A percentile compares a stretch with the other conserved stretches of the same genome.
Evolutionary conservation across 2,888 invertebrate species (phyloP).

Genomic region (Troilus luridus): DNA sequence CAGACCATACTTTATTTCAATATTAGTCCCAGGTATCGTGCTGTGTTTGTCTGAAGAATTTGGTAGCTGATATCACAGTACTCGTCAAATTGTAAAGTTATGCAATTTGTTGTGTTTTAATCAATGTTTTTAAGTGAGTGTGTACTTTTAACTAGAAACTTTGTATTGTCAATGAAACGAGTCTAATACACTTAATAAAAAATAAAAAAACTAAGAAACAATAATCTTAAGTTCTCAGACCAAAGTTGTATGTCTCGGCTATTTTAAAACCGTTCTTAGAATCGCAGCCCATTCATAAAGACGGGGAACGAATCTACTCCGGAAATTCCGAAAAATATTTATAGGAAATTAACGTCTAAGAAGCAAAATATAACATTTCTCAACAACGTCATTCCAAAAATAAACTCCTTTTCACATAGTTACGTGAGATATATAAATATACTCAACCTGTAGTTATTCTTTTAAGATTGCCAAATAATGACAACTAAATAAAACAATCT

Average conservation of each 20-base stretch:
- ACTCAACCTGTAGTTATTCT: background rate
- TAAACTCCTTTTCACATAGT: background rate
- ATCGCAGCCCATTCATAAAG: background rate
- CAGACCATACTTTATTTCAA: no score
- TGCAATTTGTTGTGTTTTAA: no score
- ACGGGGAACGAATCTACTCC: background rate
- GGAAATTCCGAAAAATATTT: background rate
- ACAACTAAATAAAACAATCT: no score
- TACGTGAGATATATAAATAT: background rate
- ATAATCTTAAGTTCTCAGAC: background rate
- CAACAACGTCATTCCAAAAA: background rate
- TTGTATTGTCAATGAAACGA: no score
- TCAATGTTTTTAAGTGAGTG: no score
- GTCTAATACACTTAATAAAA: no score
- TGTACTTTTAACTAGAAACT: no score
- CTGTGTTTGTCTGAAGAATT: no score
- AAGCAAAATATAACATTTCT: background rate
- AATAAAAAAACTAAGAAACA: background rate
- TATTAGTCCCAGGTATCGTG: no score
- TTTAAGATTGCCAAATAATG: background rate
- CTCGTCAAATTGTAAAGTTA: no score
- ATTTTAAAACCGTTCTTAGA: background rate
- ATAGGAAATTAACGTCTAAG: conserved; percentile 6
- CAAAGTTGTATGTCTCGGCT: background rate
- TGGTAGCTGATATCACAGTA: no score